These are phyloP conservation scores for Mamestra brassicae DNA, from an alignment of 2,888 invertebrate species.

Conservation along the genomic window DNA sequence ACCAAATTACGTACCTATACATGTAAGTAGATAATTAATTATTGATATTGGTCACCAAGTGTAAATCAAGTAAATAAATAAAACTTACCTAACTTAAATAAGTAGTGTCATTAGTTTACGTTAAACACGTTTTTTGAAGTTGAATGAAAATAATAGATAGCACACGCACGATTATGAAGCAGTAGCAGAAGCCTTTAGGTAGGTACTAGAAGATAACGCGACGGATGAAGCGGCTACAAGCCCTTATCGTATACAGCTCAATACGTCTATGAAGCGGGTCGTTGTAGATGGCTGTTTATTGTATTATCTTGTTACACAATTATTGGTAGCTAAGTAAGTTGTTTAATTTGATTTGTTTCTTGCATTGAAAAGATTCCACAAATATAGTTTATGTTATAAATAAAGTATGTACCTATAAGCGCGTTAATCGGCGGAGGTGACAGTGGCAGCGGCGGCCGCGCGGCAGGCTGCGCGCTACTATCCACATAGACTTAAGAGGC, in stretches of 20 bases:
- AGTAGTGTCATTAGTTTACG: not conserved
- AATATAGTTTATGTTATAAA: slow-evolving; percentile 24
- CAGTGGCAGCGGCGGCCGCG: slow-evolving; percentile 86
- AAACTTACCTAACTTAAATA: not conserved
- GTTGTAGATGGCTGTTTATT: slow-evolving; percentile 21
- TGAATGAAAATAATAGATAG: not conserved
- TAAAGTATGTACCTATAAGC: slow-evolving; percentile 87
- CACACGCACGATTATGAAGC: not conserved
- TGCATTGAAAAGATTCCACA: not conserved
- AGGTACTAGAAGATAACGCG: slow-evolving; percentile 1
- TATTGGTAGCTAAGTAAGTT: slow-evolving; percentile 1
- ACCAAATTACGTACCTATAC: not conserved
- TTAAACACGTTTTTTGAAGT: not conserved
- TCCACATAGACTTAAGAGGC: slow-evolving; percentile 86
- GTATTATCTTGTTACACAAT: slow-evolving; percentile 14
- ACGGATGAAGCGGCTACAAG: slow-evolving; percentile 3
- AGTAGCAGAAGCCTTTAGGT: not conserved
- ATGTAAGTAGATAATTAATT: not conserved
- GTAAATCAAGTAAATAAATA: slow-evolving; percentile 21
- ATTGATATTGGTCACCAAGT: not conserved
- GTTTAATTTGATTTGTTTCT: not conserved
- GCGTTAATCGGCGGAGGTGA: slow-evolving; percentile 83
- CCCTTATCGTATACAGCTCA: slow-evolving; percentile 10
- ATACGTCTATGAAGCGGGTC: slow-evolving; percentile 5
- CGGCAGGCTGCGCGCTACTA: slow-evolving; percentile 79